Conservation (phyloP, 2,113 vertebrate species). For the Phyllostomus discolor region DNA sequence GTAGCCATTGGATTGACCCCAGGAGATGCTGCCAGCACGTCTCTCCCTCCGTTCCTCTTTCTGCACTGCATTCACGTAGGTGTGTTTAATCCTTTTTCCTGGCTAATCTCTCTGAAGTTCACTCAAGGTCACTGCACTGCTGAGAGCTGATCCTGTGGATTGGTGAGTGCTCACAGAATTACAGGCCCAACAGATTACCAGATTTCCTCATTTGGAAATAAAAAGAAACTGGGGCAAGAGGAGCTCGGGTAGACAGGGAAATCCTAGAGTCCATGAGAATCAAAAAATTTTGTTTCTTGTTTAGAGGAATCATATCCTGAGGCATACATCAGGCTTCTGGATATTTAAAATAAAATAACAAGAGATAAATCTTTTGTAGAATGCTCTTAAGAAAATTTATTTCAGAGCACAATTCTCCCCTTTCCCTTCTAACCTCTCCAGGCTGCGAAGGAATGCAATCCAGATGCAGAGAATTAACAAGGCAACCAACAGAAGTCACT, state of each 20-base stretch:
- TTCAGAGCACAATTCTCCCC: neutral
- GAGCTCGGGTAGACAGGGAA: neutral
- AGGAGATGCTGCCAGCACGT: neutral
- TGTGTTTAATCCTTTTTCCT: slow-evolving; percentile 69
- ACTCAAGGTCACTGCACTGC: slow-evolving; percentile 77
- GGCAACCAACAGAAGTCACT: neutral
- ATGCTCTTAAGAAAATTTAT: neutral
- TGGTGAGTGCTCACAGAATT: slow-evolving; percentile 77
- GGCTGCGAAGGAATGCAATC: neutral
- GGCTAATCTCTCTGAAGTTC: slow-evolving; percentile 82
- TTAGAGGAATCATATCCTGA: neutral
- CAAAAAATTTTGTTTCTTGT: neutral
- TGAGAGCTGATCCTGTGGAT: slow-evolving; percentile 72
- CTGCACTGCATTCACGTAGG: slow-evolving; percentile 53
- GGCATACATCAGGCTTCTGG: neutral
- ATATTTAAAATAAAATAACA: slow-evolving; percentile 20
- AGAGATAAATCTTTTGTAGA: neutral
- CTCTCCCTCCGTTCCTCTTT: slow-evolving; percentile 27
- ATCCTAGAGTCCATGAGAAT: neutral
- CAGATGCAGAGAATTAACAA: neutral
- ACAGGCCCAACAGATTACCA: slow-evolving; percentile 64
- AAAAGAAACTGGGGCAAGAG: slow-evolving; percentile 54
- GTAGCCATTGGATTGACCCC: slow-evolving; percentile 70
- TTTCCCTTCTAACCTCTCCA: neutral
- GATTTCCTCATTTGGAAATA: slow-evolving; percentile 62